A percentile compares a stretch with the other conserved stretches of the same genome.
Conservation (phyloP, 2,888 invertebrate species). For the Papilio gigon region DNA sequence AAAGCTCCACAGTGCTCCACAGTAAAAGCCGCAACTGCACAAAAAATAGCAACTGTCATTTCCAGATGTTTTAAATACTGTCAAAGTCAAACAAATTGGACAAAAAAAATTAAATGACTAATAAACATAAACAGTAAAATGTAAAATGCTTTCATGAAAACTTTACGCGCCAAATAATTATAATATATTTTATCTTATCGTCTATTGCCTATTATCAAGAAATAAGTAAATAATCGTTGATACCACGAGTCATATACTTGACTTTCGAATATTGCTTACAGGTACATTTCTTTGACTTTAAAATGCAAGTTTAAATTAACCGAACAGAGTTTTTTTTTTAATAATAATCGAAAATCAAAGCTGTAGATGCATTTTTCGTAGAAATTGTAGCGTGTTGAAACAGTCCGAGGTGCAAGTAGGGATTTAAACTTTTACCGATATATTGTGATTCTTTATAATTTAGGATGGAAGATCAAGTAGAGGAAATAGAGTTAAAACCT, state of each 20-base stretch:
- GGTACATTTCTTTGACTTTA: neutral
- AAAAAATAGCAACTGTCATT: neutral
- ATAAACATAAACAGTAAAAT: neutral
- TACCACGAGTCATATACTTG: slow-evolving; percentile 6
- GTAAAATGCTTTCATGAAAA: neutral
- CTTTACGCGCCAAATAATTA: neutral
- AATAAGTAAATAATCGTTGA: slow-evolving; percentile 9
- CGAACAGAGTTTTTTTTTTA: neutral
- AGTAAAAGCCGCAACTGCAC: neutral
- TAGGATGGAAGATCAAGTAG: slow-evolving; percentile 54
- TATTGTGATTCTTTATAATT: slow-evolving; percentile 10
- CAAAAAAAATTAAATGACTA: neutral
- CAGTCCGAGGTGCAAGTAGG: neutral
- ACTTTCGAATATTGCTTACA: neutral
- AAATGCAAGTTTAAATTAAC: neutral
- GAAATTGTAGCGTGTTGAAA: neutral
- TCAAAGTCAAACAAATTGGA: neutral
- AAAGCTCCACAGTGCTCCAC: too few species aligned
- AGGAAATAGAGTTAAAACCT: slow-evolving; percentile 57
- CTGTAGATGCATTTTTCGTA: neutral
- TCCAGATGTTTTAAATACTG: neutral
- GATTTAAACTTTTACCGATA: neutral
- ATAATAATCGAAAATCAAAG: neutral
- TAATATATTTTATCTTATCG: slow-evolving; percentile 34
- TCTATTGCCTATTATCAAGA: slow-evolving; percentile 8